Base-by-base conservation (phyloP, 2,888 invertebrate species). In the Stramonita haemastoma region DNA sequence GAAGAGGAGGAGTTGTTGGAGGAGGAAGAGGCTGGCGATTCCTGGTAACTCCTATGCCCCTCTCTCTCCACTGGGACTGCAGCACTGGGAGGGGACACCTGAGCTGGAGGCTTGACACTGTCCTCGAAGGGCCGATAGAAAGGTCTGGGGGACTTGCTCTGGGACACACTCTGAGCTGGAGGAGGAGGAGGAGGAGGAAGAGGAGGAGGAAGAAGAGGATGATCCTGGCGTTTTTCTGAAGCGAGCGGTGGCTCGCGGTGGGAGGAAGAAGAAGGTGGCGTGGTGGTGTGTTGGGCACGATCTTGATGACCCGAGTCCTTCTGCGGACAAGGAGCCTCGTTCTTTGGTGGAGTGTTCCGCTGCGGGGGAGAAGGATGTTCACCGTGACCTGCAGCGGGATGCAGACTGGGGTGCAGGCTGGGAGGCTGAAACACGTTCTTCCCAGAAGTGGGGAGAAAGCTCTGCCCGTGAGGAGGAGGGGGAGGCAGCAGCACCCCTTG, bases 91-190 rank as follows among this genome's bases (percentile, higher is more conserved):
- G 46, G 81, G 29, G 84, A 26, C n/a, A 57, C 11, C 22, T 26
- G 70, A 26, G 57, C 5, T 46, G 70, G 22, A 6, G 60, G 81
- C n/a, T 36, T 26, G 5, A 29, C 29, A 19, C 32, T 83, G 46
- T 89, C 89, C 29, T 89, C 89, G 29, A 85, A 89, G 8, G 89
- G 89, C 0, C 89, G 84, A 29, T 83, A 85, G 56, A 89, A 83
- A 11, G 81, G 81, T 46, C 81, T 36, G 17, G 81, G 81, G 8
- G 81, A 83, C 26, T 22, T 36, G 22, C 46, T 83, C 81, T 26
- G 81, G 26, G 81, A 6, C 2, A 13, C 36, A 22, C 46, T 46
- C 81, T 83, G 36, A 29, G 19, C 36, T 6, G 46, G 81, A 83
- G 81, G 26, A 29, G 5, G 81, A 66, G 66, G 2, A 22, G 66